Conservation (phyloP, 2,113 vertebrate genomes). For the Choloepus hoffmanni region DNA sequence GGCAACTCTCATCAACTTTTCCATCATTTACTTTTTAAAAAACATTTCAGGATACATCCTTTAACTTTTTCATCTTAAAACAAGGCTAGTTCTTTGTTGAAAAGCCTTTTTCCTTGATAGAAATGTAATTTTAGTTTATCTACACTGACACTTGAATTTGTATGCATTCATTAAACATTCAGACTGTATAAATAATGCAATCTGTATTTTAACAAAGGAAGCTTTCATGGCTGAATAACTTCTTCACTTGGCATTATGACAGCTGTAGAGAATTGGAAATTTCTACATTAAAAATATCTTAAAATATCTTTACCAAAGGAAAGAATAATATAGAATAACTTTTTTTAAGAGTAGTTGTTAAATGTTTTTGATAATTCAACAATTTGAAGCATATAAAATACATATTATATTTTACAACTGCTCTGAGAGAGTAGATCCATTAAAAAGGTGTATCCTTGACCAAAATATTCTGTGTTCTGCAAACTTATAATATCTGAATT, state of each 20-base stretch:
- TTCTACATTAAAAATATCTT: conserved; percentile 63
- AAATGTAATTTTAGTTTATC: conserved; percentile 82
- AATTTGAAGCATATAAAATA: conserved; percentile 26
- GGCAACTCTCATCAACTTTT: conserved; percentile 24
- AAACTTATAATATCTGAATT: background rate
- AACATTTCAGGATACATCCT: conserved; percentile 60
- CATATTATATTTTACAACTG: background rate
- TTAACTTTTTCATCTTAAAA: conserved; percentile 72
- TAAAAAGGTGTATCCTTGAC: background rate
- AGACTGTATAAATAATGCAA: conserved; percentile 78
- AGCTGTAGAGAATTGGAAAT: conserved; percentile 64
- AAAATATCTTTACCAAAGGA: conserved; percentile 60
- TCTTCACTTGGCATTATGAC: conserved; percentile 75
- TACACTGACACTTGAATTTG: conserved; percentile 78
- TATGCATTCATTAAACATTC: conserved; percentile 78
- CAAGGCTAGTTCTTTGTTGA: conserved; percentile 62
- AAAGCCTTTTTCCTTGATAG: conserved; percentile 65
- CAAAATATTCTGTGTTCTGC: conserved; percentile 16
- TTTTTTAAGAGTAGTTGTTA: conserved; percentile 7
- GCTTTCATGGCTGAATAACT: conserved; percentile 74
- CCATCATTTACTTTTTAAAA: conserved; percentile 45
- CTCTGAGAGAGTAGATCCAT: background rate
- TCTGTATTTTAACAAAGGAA: conserved; percentile 79
- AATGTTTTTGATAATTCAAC: conserved; percentile 49
- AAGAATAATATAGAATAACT: conserved; percentile 45